phyloP scores from a whole-genome alignment of 2,113 vertebrate genomes.

The Casuarius casuarius region DNA sequence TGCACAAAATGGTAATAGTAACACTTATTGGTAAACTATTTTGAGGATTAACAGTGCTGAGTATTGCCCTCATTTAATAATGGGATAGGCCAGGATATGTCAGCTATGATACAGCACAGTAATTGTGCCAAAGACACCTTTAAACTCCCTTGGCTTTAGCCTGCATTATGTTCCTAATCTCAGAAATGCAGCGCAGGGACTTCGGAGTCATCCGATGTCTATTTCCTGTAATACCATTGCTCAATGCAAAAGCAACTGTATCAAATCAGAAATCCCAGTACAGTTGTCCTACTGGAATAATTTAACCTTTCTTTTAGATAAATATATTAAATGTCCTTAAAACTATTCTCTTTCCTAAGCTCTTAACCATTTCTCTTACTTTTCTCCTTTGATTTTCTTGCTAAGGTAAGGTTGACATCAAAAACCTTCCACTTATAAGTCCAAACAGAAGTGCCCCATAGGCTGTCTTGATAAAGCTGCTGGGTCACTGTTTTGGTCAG shows the following conservation, averaged over 20 bases:
- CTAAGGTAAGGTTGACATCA: background rate
- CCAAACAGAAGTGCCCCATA: background rate
- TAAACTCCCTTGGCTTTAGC: background rate
- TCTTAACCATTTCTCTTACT: background rate
- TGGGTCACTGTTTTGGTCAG: constrained; percentile 36
- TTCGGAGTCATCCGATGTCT: background rate
- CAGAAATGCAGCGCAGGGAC: background rate
- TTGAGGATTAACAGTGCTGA: background rate
- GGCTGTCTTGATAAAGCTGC: constrained; percentile 30
- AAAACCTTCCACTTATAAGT: background rate
- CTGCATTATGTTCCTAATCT: background rate
- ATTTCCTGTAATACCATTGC: background rate
- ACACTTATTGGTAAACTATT: background rate
- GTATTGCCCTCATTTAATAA: background rate
- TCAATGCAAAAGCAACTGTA: background rate
- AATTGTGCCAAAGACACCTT: background rate
- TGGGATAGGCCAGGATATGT: background rate
- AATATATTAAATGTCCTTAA: background rate
- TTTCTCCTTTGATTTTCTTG: background rate
- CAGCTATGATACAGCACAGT: background rate
- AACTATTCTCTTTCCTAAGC: background rate
- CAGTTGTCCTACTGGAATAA: background rate
- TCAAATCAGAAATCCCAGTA: background rate
- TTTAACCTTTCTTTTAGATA: background rate
- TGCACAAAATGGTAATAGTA: background rate